Evolutionary conservation across 2,113 vertebrate species (phyloP).

Genomic region (Hippoglossus stenolepis): DNA sequence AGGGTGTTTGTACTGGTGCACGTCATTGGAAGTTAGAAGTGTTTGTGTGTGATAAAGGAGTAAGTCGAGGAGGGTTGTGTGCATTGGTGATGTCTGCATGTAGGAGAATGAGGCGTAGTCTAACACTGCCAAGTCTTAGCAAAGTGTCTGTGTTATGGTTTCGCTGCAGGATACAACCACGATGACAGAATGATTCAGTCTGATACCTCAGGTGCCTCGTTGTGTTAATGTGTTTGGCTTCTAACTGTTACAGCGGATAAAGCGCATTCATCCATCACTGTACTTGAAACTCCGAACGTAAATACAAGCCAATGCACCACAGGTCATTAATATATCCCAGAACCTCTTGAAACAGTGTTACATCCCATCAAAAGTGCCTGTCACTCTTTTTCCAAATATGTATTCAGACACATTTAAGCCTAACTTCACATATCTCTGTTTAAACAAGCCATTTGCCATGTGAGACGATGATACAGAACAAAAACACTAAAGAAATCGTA

Average conservation of each 20-base stretch:
- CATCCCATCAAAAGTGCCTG: conserved; percentile 14
- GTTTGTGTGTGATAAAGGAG: conserved; percentile 4
- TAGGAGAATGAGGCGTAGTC: conserved; percentile 7
- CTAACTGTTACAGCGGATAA: neutral
- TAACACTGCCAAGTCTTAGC: conserved; percentile 18
- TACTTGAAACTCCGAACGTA: conserved; percentile 32
- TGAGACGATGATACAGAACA: conserved; percentile 3
- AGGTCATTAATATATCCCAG: conserved; percentile 2
- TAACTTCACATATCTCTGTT: neutral
- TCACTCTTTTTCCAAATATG: conserved; percentile 4
- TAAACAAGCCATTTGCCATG: neutral
- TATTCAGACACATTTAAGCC: neutral
- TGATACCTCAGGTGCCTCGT: conserved; percentile 35
- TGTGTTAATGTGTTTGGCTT: conserved; percentile 8
- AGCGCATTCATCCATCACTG: conserved; percentile 11
- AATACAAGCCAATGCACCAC: neutral
- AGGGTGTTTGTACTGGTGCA: conserved; percentile 11
- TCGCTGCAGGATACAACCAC: conserved; percentile 20
- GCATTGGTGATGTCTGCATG: neutral
- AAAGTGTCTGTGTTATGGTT: conserved; percentile 21
- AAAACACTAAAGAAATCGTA: conserved; percentile 50
- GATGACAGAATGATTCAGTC: too few relatives aligned
- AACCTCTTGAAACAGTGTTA: conserved; percentile 15
- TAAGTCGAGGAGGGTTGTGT: neutral
- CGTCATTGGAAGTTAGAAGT: conserved; percentile 4